phyloP scores from a whole-genome alignment of 2,888 invertebrate species.

The Adineta ricciae region DNA sequence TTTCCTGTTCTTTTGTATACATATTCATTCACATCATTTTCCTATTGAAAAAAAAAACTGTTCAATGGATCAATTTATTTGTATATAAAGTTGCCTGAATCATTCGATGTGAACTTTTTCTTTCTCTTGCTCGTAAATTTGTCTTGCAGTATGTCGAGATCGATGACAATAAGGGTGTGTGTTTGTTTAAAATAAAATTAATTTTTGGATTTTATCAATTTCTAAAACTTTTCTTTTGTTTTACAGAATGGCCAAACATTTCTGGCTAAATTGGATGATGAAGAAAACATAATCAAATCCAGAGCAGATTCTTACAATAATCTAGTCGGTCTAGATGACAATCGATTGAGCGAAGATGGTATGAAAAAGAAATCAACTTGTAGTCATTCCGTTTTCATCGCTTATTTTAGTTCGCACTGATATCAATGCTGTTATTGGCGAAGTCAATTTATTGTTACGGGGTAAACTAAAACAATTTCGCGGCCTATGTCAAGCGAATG shows the following conservation, averaged over 20 bases:
- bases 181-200: neutral
- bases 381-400: neutral
- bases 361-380: neutral
- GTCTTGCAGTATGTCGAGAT: neutral
- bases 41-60: neutral
- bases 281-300: neutral
- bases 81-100: neutral
- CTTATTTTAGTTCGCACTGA: constrained; percentile 60
- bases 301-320: neutral
- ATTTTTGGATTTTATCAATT: neutral
- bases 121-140: neutral
- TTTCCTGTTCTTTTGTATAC: neutral
- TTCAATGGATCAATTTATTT: neutral
- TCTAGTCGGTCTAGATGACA: neutral
- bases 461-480: constrained; percentile 92
- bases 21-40: neutral
- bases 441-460: constrained; percentile 73
- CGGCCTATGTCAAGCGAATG: constrained; percentile 63
- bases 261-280: neutral
- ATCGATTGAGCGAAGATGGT: constrained; percentile 5
- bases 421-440: constrained; percentile 75
- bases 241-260: constrained; percentile 4
- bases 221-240: neutral
- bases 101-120: neutral
- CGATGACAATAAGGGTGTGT: neutral